Percentiles rank a stretch among this genome's conserved stretches.
These are phyloP conservation scores for Ceyx melanurus DNA, from an alignment of 2,113 vertebrate species.

Conservation along the genomic window DNA sequence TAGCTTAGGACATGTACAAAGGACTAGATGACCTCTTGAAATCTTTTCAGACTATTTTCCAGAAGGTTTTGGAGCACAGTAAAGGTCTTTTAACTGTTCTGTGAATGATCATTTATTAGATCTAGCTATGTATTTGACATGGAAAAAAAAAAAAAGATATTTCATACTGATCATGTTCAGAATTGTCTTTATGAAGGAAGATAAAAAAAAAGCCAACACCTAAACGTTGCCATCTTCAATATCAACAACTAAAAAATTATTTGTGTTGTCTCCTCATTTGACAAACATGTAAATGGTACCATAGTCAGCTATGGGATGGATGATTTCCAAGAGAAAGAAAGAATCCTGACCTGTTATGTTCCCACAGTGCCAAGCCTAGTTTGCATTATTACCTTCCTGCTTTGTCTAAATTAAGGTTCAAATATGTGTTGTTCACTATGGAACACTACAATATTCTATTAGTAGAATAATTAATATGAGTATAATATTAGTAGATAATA, in stretches of 20 bases:
- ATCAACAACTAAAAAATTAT: background rate
- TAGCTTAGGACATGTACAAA: background rate
- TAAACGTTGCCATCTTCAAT: background rate
- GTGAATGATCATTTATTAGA: background rate
- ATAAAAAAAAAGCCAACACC: background rate
- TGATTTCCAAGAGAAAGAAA: background rate
- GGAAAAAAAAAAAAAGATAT: background rate
- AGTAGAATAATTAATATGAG: too few species aligned
- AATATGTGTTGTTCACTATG: background rate
- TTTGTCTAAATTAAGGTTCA: background rate
- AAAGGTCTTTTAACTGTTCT: background rate
- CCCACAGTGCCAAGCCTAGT: background rate
- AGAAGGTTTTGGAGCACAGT: background rate
- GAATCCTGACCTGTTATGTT: background rate
- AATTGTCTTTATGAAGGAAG: background rate
- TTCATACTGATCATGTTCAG: background rate
- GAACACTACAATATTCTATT: background rate
- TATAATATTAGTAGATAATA: too few species aligned
- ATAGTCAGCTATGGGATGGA: background rate
- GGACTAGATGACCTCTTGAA: background rate
- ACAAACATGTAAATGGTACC: background rate
- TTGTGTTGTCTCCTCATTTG: background rate
- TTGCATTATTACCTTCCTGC: background rate
- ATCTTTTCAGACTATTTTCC: background rate
- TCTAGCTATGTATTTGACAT: background rate